These are phyloP conservation scores for Aptenodytes patagonicus DNA, from an alignment of 2,113 vertebrate species.

Conservation along the genomic window DNA sequence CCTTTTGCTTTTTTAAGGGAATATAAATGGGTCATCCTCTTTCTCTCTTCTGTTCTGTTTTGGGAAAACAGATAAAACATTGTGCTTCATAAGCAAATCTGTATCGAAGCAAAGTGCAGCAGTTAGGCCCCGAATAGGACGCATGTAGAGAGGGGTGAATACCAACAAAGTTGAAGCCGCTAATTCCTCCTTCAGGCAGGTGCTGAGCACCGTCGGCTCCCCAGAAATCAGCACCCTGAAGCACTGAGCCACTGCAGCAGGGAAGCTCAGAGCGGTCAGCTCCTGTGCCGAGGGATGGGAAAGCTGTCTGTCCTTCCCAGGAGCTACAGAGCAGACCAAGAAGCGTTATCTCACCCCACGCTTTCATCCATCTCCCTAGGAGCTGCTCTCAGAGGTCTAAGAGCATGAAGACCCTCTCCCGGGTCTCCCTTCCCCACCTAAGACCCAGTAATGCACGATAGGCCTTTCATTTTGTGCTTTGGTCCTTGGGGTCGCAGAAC, in stretches of 20 bases:
- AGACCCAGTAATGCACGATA: background rate
- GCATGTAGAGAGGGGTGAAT: background rate
- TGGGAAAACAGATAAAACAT: background rate
- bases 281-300: background rate
- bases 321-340: background rate
- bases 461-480: background rate
- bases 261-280: accelerated
- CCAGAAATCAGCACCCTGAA: background rate
- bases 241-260: background rate
- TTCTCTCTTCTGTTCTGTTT: background rate
- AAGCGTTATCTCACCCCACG: background rate
- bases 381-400: background rate
- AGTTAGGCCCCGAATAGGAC: background rate
- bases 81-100: background rate
- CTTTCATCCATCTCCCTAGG: background rate
- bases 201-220: accelerated
- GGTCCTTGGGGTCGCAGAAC: background rate
- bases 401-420: background rate
- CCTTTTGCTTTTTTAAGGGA: background rate
- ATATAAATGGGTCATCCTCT: background rate
- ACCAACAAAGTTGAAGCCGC: background rate
- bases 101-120: background rate
- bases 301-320: background rate
- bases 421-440: accelerated
- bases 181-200: background rate